Percentiles rank a stretch among this genome's conserved stretches.
These are phyloP conservation scores for Conopomorpha cramerella DNA, from an alignment of 1,140 invertebrate genomes.

Conservation along the genomic window DNA sequence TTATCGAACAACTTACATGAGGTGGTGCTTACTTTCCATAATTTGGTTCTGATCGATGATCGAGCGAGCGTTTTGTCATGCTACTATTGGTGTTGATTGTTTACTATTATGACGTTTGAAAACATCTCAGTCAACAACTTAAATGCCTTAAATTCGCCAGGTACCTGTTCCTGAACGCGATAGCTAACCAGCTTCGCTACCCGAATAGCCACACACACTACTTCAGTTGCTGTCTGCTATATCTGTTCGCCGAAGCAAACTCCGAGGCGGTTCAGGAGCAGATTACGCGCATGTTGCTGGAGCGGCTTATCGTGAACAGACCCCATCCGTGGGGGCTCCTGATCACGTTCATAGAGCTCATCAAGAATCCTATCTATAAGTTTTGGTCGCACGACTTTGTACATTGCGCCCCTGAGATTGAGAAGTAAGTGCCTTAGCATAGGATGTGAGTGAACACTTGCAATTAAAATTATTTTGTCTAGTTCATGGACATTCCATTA, in stretches of 20 bases:
- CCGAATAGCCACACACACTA: constrained; percentile 99
- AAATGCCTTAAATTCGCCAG: too few relatives aligned
- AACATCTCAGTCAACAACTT: too few relatives aligned
- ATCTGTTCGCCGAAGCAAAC: constrained; percentile 97
- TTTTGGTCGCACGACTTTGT: constrained; percentile 99
- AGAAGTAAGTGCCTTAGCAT: constrained; percentile 88
- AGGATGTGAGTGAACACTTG: too few relatives aligned
- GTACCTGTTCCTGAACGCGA: constrained; percentile 97
- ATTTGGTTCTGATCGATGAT: too few relatives aligned
- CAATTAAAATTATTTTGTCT: too few relatives aligned
- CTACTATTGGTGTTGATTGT: too few relatives aligned
- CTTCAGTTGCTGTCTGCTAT: constrained; percentile 96
- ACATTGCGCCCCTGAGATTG: constrained; percentile 97
- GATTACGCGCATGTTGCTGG: constrained; percentile 91
- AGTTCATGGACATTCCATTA: too few relatives aligned
- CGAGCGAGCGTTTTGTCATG: too few relatives aligned
- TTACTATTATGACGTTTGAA: too few relatives aligned
- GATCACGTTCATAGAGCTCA: constrained; percentile 98
- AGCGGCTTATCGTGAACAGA: constrained; percentile 95
- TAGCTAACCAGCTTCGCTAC: constrained; percentile 97
- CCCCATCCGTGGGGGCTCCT: constrained; percentile 99
- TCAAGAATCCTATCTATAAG: constrained; percentile 98
- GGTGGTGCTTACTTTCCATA: too few relatives aligned
- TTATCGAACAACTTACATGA: too few relatives aligned
- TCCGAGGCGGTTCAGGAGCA: constrained; percentile 94